A percentile compares a stretch with the other conserved stretches of the same genome.
Conservation (phyloP, 2,888 invertebrate species). For the Archips xylosteana region DNA sequence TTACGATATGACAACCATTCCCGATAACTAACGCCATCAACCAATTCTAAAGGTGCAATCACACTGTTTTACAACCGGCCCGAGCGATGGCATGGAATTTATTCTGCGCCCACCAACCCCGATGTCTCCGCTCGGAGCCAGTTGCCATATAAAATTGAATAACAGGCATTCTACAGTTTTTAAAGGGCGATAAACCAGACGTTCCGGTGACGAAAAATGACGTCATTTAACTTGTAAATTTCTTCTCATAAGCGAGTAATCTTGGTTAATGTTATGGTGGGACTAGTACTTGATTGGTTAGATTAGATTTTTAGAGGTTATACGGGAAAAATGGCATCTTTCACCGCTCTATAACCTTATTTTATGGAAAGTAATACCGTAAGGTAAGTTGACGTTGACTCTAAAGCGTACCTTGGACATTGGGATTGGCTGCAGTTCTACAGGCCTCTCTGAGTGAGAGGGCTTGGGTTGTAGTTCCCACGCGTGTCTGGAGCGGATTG, state of each 20-base stretch:
- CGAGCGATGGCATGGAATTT: conserved; percentile 61
- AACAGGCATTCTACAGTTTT: conserved; percentile 58
- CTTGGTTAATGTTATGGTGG: conserved; percentile 47
- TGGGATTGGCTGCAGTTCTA: no score
- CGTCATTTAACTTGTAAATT: conserved; percentile 68
- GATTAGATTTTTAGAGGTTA: conserved; percentile 29
- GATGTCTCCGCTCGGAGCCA: conserved; percentile 5
- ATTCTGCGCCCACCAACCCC: conserved; percentile 39
- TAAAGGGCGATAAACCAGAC: conserved; percentile 72
- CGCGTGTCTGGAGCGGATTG: no score
- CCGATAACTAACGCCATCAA: conserved; percentile 26
- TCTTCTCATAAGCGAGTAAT: conserved; percentile 56
- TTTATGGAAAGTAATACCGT: no score
- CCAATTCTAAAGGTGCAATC: conserved; percentile 35
- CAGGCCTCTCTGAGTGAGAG: no score
- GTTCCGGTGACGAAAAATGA: conserved; percentile 69
- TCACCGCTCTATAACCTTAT: neutral
- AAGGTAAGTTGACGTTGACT: no score
- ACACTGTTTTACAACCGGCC: conserved; percentile 29
- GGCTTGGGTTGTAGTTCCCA: no score
- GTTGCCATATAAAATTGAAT: neutral
- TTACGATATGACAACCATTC: conserved; percentile 14
- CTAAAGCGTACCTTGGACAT: no score
- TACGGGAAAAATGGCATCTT: neutral
- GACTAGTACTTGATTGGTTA: conserved; percentile 47